Conservation (phyloP, 2,797 vertebrate genomes). For the Tragopan temminckii region DNA sequence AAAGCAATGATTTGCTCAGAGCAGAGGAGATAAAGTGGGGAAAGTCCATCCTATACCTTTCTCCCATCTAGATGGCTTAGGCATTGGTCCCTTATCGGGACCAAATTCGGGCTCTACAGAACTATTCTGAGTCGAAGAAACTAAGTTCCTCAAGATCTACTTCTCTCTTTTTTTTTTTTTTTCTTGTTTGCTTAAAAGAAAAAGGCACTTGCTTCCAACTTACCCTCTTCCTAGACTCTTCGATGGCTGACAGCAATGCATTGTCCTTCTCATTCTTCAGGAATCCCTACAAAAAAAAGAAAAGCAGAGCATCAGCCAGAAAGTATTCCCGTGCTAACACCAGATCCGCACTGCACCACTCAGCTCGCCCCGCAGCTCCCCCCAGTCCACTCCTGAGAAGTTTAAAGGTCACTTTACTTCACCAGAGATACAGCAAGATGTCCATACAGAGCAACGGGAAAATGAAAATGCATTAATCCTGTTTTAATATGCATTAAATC, state of each 20-base stretch:
- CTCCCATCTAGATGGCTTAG: background rate
- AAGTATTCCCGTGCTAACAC: background rate
- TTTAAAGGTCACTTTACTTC: slow-evolving; percentile 42
- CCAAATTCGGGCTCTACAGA: background rate
- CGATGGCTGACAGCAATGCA: slow-evolving; percentile 95
- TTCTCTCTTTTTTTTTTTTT: background rate
- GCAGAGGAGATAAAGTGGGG: background rate
- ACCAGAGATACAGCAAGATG: background rate
- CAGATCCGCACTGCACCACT: background rate
- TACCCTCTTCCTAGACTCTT: slow-evolving; percentile 97
- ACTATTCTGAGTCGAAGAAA: background rate
- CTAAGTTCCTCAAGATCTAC: background rate
- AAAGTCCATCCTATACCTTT: background rate
- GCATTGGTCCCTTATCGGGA: background rate
- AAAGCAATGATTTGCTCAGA: background rate
- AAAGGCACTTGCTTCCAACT: slow-evolving; percentile 32
- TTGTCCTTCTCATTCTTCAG: slow-evolving; percentile 99
- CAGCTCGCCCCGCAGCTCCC: background rate
- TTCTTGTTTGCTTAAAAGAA: background rate
- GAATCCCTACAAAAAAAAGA: slow-evolving; percentile 88
- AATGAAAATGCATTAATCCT: slow-evolving; percentile 50
- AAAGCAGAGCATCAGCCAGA: slow-evolving; percentile 21
- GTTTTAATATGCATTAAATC: slow-evolving; percentile 62
- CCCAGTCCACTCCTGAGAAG: background rate
- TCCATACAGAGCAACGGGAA: background rate